Percentiles rank a stretch among this genome's conserved stretches.
Conservation (phyloP, 2,113 vertebrate species). For the Neogobius melanostomus region DNA sequence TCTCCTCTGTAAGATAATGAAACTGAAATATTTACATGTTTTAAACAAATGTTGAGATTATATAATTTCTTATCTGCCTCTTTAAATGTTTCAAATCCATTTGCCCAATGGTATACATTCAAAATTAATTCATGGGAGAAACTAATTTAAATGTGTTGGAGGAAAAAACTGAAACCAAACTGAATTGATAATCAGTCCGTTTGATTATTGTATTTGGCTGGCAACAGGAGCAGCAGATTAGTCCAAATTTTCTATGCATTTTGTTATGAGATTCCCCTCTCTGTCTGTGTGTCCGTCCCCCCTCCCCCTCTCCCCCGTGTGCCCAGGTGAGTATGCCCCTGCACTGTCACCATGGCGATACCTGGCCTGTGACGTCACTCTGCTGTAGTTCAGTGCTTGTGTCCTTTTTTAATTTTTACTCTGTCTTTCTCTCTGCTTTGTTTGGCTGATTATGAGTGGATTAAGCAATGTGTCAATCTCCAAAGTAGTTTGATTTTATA, state of each 20-base stretch:
- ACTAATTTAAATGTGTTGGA: constrained; percentile 34
- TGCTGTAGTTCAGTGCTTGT: constrained; percentile 99
- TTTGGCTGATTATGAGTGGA: constrained; percentile 99
- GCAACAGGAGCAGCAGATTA: constrained; percentile 77
- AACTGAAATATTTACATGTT: no score
- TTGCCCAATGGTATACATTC: constrained; percentile 76
- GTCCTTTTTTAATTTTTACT: constrained; percentile 74
- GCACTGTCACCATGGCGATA: constrained; percentile 94
- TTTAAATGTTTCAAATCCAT: constrained; percentile 35
- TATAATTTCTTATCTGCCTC: not conserved
- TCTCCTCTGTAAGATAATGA: not conserved
- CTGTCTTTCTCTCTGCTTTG: constrained; percentile 89
- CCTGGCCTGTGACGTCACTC: constrained; percentile 93
- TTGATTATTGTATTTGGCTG: constrained; percentile 69
- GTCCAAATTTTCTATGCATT: constrained; percentile 74
- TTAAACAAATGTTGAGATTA: no score
- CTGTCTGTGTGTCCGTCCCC: constrained; percentile 58
- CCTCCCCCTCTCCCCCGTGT: constrained; percentile 59
- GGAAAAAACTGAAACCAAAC: constrained; percentile 78
- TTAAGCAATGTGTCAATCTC: constrained; percentile 91
- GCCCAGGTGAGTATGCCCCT: constrained; percentile 80
- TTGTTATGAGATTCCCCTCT: constrained; percentile 73
- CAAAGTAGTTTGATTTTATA: constrained; percentile 90
- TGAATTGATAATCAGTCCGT: constrained; percentile 71
- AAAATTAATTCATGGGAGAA: constrained; percentile 36